Base-by-base conservation (phyloP, 2,888 invertebrate genomes). In the Phasia obesa region DNA sequence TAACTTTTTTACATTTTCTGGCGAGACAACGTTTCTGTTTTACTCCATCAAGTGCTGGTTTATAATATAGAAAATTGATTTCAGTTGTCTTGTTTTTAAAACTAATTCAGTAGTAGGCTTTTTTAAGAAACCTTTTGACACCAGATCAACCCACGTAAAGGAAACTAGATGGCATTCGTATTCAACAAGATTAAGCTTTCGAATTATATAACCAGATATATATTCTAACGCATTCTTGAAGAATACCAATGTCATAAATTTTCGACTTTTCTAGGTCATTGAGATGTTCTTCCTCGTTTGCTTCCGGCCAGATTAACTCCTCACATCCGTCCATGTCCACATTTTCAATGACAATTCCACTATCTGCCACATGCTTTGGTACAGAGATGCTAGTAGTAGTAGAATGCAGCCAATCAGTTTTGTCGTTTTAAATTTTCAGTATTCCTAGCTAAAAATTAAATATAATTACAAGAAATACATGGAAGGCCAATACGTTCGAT, bases 171-270 rank as follows among this genome's bases (percentile, higher is more conserved):
- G 44, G n/a, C 31, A 57, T 57, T 70, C 31, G 19, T 47, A 31
- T 4, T 27, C 57, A 5, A 13, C 23, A 19, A 69, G 27, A 44
- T 57, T 55, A 3, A 69, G 69, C 69, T 57, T 27, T 53, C 23
- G 19, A 31, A 67, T 51, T 21, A 47, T 59, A n/a, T 57, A 59
- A 13, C 35, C 38, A 19, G 38, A n/a, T 19, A 57, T 9, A n/a
- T 49, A 65, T 31, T 64, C 23, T n/a, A 65, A 65, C 2, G 31
- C 65, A 25, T 65, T 69, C 35, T 69, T 69, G 42, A 13, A 67
- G 49, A 11, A 23, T 42, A 15, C 51, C 23, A 35, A 67, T 67
- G 6, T 55, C 69, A 42, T 31, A 15, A 4, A 21, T 9, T 4
- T 38, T 44, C 15, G 21, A 42, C 21, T 19, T 44, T 9, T 69